phyloP scores from a whole-genome alignment of 1,140 invertebrate genomes.

The Lepidotrigona ventralis region DNA sequence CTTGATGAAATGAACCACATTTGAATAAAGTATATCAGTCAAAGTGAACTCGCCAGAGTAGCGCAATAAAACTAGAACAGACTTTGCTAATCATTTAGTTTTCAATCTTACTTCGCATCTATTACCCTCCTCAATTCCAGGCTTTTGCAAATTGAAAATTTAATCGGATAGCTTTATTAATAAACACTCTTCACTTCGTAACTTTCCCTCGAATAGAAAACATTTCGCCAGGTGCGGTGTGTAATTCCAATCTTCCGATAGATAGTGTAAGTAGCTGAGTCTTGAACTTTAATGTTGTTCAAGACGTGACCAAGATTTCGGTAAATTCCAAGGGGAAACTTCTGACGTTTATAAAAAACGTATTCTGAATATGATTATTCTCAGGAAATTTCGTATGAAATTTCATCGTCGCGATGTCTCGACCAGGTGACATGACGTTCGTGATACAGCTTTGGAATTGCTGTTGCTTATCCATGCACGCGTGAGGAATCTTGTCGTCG shows the following conservation, averaged over 20 bases:
- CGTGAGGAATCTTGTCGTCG: neutral
- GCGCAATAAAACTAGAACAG: neutral
- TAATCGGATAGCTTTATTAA: neutral
- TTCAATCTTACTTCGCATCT: neutral
- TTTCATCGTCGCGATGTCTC: slow-evolving; percentile 27
- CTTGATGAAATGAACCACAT: neutral
- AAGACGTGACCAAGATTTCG: neutral
- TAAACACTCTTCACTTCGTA: neutral
- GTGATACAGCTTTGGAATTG: slow-evolving; percentile 9
- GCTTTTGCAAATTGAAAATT: neutral
- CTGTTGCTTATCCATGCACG: neutral
- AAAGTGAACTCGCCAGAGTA: neutral
- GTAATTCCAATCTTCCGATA: neutral
- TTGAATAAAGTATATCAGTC: neutral
- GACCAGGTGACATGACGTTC: slow-evolving; percentile 21
- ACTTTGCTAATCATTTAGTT: neutral
- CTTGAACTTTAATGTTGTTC: neutral
- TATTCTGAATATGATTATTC: neutral
- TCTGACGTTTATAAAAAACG: neutral
- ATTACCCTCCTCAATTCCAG: neutral
- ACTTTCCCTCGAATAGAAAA: neutral
- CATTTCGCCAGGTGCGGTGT: neutral
- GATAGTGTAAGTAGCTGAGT: neutral
- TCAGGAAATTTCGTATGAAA: neutral
- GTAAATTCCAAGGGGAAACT: neutral